Base-by-base conservation (phyloP, 2,797 vertebrate species). In the Thaleichthys pacificus region DNA sequence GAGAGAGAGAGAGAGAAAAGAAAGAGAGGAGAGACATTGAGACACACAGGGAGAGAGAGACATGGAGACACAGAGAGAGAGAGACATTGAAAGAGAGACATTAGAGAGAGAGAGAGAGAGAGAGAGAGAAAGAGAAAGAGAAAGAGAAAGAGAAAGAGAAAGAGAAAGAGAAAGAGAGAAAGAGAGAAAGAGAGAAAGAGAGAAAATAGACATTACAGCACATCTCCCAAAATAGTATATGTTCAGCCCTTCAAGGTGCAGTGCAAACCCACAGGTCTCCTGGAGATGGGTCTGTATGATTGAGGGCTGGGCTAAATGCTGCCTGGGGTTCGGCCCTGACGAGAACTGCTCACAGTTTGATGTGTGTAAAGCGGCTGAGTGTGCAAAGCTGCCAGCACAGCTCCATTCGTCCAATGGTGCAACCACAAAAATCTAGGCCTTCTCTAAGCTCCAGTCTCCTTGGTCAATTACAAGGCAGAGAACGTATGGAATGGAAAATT, bases 371-470 rank as follows among this genome's bases (percentile, higher is more conserved):
- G 56, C 65, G 38, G 69, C 71, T 32, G 32, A 68, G 65, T 67
- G 26, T 24, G 14, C 47, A 22, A 71, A 51, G 47, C 72, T 77
- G 71, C 69, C 73, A 79, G 60, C 12, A 15, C n/a, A 19, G n/a
- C 70, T 42, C 12, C 30, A 58, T 28, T 77, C 71, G 30, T 71
- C 30, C 54, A 51, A 67, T 19, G 70, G 68, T 26, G 4, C 38
- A 71, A 80, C 82, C 84, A 79, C 84, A 79, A 69, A 58, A 68
- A 68, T 69, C 71, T 66, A 68, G 64, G 73, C 38, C n/a, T 74
- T 66, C 47, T 57, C 67, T n/a, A 14, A 51, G 58, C 7, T 69
- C 17, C 17, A 70, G 22, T 6, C 60, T 66, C 57, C 65, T 21
- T 9, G 6, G 28, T 57, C 35, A 73, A 82, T 84, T 77, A 83